These are phyloP conservation scores for Hypotaenidia okinawae DNA, from an alignment of 2,797 vertebrate species.

Conservation along the genomic window DNA sequence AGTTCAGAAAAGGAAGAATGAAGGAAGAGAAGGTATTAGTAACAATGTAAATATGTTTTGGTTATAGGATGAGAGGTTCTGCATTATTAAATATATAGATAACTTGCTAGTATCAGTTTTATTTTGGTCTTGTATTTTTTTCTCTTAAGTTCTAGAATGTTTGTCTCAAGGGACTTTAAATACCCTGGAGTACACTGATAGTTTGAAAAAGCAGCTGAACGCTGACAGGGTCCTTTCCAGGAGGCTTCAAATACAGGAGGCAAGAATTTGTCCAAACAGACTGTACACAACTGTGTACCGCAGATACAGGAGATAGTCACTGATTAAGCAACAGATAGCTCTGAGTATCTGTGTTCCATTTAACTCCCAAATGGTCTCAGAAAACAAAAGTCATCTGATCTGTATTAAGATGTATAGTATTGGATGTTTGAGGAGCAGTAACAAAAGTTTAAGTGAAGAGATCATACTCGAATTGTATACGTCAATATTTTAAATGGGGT, in stretches of 20 bases:
- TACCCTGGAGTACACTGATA: neutral
- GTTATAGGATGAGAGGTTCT: constrained; percentile 2
- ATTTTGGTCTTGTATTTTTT: constrained; percentile 57
- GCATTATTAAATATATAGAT: constrained; percentile 37
- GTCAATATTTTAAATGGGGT: neutral
- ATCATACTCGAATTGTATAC: neutral
- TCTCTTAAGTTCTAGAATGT: constrained; percentile 49
- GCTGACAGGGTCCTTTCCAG: constrained; percentile 42
- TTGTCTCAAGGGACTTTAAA: constrained; percentile 54
- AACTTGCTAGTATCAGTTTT: constrained; percentile 59
- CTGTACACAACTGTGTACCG: neutral
- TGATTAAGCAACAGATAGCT: neutral
- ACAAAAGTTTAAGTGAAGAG: neutral
- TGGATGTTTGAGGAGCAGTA: neutral
- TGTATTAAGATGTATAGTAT: neutral
- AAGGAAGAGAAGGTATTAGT: neutral
- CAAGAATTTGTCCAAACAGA: neutral
- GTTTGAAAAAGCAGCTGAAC: constrained; percentile 46
- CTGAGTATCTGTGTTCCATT: neutral
- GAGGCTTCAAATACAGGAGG: constrained; percentile 41
- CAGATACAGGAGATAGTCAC: neutral
- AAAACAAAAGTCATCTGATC: neutral
- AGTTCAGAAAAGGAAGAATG: neutral
- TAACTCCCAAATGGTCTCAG: neutral
- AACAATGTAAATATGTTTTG: neutral